These are phyloP conservation scores for Glaucopsyche alexis DNA, from an alignment of 2,888 invertebrate genomes.

Conservation along the genomic window DNA sequence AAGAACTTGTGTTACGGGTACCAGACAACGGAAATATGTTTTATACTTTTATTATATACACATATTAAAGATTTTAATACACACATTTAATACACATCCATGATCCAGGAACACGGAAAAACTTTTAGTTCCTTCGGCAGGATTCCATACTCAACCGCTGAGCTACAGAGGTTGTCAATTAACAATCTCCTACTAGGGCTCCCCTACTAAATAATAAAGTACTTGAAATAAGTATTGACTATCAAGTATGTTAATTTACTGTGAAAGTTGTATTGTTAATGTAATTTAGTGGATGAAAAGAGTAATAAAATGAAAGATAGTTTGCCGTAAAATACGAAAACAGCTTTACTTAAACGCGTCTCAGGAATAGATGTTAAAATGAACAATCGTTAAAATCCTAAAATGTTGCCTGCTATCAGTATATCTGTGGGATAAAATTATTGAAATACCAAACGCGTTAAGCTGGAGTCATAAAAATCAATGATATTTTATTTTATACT, in stretches of 20 bases:
- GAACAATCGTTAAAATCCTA: slow-evolving; percentile 41
- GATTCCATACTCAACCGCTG: too few relatives aligned
- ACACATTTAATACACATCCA: too few relatives aligned
- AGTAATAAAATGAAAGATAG: slow-evolving; percentile 27
- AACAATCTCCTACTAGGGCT: too few relatives aligned
- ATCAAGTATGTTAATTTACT: background rate
- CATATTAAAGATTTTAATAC: too few relatives aligned
- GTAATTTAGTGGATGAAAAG: background rate
- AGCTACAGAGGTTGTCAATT: too few relatives aligned
- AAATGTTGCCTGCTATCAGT: slow-evolving; percentile 39
- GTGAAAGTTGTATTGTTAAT: background rate
- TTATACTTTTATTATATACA: too few relatives aligned
- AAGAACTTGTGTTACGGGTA: too few relatives aligned
- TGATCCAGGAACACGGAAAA: too few relatives aligned
- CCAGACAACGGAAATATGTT: too few relatives aligned
- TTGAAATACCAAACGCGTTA: slow-evolving; percentile 43
- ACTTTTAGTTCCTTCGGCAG: too few relatives aligned
- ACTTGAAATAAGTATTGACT: background rate
- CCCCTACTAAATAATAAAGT: background rate
- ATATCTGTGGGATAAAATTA: slow-evolving; percentile 47
- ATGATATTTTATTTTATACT: slow-evolving; percentile 66
- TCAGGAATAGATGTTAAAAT: slow-evolving; percentile 38
- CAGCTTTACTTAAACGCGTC: slow-evolving; percentile 38
- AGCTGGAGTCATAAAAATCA: slow-evolving; percentile 50
- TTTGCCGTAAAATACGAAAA: slow-evolving; percentile 30